Conservation (phyloP, 2,113 vertebrate genomes). For the Sander vitreus region DNA sequence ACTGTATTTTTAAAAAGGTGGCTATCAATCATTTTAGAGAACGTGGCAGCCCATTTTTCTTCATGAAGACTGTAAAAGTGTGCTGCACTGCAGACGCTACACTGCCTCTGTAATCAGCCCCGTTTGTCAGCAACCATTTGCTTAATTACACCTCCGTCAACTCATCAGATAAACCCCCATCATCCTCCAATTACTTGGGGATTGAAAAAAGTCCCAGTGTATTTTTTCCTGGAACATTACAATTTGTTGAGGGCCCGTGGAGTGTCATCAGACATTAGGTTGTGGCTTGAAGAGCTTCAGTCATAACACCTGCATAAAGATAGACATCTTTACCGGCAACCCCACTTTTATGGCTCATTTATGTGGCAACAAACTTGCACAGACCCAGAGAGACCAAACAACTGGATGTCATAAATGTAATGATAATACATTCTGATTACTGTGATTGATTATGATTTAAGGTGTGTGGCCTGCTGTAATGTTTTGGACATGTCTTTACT, state of each 20-base stretch:
- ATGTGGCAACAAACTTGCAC: conserved; percentile 77
- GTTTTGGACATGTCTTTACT: conserved; percentile 28
- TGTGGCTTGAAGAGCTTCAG: conserved; percentile 72
- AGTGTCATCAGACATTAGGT: conserved; percentile 72
- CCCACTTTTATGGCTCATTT: conserved; percentile 80
- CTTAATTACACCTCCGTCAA: conserved; percentile 47
- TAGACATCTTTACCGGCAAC: conserved; percentile 81
- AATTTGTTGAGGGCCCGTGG: conserved; percentile 56
- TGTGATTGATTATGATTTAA: conserved; percentile 42
- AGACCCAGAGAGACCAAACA: conserved; percentile 61
- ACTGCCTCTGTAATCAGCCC: not conserved
- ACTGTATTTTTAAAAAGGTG: no score
- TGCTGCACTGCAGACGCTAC: conserved; percentile 16
- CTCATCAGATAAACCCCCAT: conserved; percentile 43
- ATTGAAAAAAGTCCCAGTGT: not conserved
- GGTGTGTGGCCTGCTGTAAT: conserved; percentile 39
- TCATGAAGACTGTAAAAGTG: not conserved
- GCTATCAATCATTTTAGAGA: not conserved
- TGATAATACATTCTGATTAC: conserved; percentile 56
- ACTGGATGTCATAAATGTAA: conserved; percentile 60
- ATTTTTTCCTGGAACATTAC: conserved; percentile 34
- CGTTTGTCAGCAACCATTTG: conserved; percentile 49
- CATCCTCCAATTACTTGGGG: conserved; percentile 8
- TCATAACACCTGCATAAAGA: conserved; percentile 86
- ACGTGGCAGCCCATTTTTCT: not conserved